These are phyloP conservation scores for Myotis davidii DNA, from an alignment of 2,113 vertebrate genomes.

Conservation along the genomic window DNA sequence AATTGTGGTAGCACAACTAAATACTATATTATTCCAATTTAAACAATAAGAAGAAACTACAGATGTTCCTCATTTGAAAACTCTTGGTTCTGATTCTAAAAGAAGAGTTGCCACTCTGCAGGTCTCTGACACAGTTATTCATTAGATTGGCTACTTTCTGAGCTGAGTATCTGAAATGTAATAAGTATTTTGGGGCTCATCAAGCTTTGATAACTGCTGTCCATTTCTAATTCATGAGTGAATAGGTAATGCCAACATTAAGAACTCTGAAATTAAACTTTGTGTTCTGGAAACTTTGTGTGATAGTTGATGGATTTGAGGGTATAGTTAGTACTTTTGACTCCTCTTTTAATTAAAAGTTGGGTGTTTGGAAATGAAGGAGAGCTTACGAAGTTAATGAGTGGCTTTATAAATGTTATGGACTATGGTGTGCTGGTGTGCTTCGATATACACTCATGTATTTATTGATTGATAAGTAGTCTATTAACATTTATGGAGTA, in stretches of 20 bases:
- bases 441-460: background rate
- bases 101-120: background rate
- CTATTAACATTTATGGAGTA: background rate
- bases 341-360: background rate
- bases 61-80: background rate
- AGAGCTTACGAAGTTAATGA: background rate
- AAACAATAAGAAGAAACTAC: background rate
- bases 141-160: background rate
- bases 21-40: background rate
- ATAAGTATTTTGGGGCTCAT: background rate
- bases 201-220: background rate
- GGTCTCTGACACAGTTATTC: too few relatives aligned
- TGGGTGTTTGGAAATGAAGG: conserved; percentile 1
- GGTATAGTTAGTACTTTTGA: background rate
- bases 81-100: background rate
- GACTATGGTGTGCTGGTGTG: background rate
- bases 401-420: background rate
- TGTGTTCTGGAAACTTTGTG: background rate
- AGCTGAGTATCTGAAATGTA: background rate
- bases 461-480: background rate
- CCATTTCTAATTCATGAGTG: background rate
- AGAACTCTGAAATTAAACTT: background rate
- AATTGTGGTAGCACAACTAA: background rate
- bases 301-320: background rate
- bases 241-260: background rate